Conservation (phyloP, 2,888 invertebrate species). For the Rhagophthalmus giganteus region DNA sequence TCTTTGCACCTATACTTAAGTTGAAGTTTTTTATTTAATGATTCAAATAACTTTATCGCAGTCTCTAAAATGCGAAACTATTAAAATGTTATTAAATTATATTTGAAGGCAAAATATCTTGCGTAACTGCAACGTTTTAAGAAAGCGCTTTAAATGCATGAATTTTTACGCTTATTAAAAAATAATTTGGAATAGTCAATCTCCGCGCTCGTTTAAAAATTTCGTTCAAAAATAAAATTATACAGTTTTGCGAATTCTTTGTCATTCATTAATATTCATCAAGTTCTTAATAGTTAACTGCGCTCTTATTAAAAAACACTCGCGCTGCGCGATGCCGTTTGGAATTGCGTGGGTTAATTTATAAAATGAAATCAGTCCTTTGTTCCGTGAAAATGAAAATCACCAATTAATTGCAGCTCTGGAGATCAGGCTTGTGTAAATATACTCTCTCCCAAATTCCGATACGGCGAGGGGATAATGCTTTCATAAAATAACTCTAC, state of each 20-base stretch:
- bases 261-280: conserved; percentile 28
- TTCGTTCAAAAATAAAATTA: conserved; percentile 27
- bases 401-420: conserved; percentile 49
- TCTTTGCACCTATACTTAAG: too few species aligned
- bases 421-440: conserved; percentile 43
- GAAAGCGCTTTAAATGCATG: too few species aligned
- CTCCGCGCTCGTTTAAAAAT: conserved; percentile 25
- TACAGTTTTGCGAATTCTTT: conserved; percentile 27
- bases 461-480: conserved; percentile 43
- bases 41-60: too few species aligned
- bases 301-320: conserved; percentile 33
- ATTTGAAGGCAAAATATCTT: too few species aligned
- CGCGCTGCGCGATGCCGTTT: conserved; percentile 33
- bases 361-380: conserved; percentile 45
- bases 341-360: conserved; percentile 44
- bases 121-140: too few species aligned
- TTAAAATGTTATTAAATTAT: too few species aligned
- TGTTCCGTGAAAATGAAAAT: conserved; percentile 46
- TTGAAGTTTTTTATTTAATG: too few species aligned
- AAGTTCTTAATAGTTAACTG: conserved; percentile 30
- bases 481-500: conserved; percentile 42
- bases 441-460: conserved; percentile 39
- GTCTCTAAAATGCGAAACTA: too few species aligned
- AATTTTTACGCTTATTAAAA: conserved; percentile 33
- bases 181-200: conserved; percentile 27